Percentiles rank a stretch among this genome's conserved stretches.
These are phyloP conservation scores for Glareola pratincola DNA, from an alignment of 2,113 vertebrate genomes.

Conservation along the genomic window DNA sequence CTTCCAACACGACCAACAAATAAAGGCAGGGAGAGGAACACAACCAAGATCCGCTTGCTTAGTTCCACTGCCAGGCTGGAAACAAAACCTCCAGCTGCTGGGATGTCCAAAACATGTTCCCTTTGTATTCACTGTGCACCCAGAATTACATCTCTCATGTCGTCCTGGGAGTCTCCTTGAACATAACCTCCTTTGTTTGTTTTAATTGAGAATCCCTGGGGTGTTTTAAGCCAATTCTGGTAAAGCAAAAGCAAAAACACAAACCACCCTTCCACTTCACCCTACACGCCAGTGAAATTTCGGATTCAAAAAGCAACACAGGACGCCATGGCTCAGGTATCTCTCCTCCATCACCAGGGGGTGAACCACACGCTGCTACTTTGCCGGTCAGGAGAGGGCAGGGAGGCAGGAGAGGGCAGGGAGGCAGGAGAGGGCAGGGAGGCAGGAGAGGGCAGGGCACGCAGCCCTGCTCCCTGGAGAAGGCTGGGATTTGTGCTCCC, in stretches of 20 bases:
- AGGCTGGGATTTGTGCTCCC: not conserved
- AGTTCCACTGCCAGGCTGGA: constrained; percentile 15
- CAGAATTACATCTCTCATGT: not conserved
- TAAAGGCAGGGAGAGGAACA: not conserved
- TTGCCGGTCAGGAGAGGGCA: not conserved
- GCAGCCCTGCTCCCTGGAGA: fast-evolving
- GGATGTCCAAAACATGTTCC: not conserved
- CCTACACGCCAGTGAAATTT: not conserved
- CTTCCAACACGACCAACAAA: not conserved
- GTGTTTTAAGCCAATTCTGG: not conserved
- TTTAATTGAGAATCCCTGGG: not conserved
- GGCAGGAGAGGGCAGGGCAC: not conserved
- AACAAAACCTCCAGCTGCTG: not conserved
- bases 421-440: not conserved
- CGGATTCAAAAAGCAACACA: not conserved
- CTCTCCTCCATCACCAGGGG: not conserved
- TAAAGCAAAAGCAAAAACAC: not conserved
- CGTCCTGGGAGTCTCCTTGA: not conserved
- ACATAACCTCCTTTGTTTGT: not conserved
- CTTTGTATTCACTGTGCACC: not conserved
- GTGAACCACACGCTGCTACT: fast-evolving
- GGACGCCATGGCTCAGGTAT: not conserved
- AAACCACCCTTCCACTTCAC: not conserved
- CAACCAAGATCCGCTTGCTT: not conserved
- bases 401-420: not conserved